These are phyloP conservation scores for Papilio polytes DNA, from an alignment of 1,140 invertebrate species.

Conservation along the genomic window DNA sequence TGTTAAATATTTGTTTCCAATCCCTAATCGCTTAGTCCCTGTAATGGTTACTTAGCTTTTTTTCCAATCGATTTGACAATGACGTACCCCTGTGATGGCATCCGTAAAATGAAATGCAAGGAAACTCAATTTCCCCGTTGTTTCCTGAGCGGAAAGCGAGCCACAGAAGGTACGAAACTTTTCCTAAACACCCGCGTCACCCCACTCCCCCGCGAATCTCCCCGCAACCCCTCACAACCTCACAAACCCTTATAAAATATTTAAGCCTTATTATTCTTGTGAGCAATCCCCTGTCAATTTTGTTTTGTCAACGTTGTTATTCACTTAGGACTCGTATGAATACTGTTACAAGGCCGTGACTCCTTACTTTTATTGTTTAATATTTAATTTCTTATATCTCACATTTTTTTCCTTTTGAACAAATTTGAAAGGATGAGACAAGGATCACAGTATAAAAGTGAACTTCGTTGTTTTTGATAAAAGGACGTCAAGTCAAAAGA, in stretches of 20 bases:
- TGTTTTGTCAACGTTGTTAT: constrained; percentile 45
- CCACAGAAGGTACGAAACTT: constrained; percentile 57
- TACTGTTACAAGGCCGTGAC: neutral
- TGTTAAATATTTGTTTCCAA: neutral
- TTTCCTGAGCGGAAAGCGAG: constrained; percentile 48
- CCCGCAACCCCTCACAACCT: constrained; percentile 38
- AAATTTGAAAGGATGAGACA: neutral
- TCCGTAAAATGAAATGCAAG: constrained; percentile 63
- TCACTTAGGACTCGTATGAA: constrained; percentile 31
- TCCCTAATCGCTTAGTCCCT: neutral
- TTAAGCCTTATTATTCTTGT: constrained; percentile 58
- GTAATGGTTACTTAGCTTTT: constrained; percentile 26
- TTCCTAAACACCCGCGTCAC: constrained; percentile 50
- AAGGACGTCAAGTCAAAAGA: neutral
- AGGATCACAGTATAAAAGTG: neutral
- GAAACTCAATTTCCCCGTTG: constrained; percentile 65
- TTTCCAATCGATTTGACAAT: constrained; percentile 48
- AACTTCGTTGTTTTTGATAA: neutral
- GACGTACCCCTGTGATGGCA: constrained; percentile 39
- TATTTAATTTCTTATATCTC: neutral
- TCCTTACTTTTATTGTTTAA: constrained; percentile 4
- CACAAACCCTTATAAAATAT: constrained; percentile 61
- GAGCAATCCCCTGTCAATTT: constrained; percentile 48
- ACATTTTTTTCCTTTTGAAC: neutral
- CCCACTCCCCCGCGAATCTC: constrained; percentile 17